Evolutionary conservation across 2,888 invertebrate species (phyloP), one percentile per base, ranked within the genome.

Genomic region (Neoaliturus tenellus): DNA sequence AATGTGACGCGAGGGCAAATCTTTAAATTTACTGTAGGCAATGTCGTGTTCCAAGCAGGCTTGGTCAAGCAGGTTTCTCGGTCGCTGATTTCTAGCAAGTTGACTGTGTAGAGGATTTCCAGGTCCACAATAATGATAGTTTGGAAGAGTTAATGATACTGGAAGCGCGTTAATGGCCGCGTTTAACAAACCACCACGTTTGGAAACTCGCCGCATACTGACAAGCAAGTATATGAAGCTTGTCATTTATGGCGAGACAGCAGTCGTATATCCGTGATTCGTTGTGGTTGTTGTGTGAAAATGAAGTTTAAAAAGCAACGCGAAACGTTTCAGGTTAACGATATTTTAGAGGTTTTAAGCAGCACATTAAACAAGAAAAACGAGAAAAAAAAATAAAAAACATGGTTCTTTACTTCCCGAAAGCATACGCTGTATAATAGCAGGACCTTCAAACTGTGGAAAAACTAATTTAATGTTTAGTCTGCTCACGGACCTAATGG

Each of bases 21-120:
- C 82, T 8, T 85, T 86, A 75, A 85, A 85, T 23, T 85, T 55
- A 17, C 84, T 83, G 58, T 90, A 89, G 2, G 88, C 88, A 58
- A 89, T 89, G 86, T 89, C 89, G 86, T 89, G 89, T 20, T 88
- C 83, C 85, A 88, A 88, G 82, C 89, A 89, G 17, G 88, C 88
- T 25, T 75, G 83, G 86, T 90, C 90, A 35, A 90, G 85, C 4
- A 83, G 82, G 86, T 89, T 89, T 28, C 89, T 86, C 17, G 90
- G 89, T 33, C 48, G 83, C 87, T 90, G 90, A 20, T 89, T 89
- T 41, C 90, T 84, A 41, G 86, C 86, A 51, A 89, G 83, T n/a
- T 89, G 83, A 82, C 88, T 84, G 41, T 85, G 44, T 78, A 89
- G 78, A 83, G 88, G 88, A 17, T 88, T 88, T 6, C 86, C 86